These are phyloP conservation scores for Oxyteleia sp. DNA, from an alignment of 2,888 invertebrate genomes.

Conservation along the genomic window DNA sequence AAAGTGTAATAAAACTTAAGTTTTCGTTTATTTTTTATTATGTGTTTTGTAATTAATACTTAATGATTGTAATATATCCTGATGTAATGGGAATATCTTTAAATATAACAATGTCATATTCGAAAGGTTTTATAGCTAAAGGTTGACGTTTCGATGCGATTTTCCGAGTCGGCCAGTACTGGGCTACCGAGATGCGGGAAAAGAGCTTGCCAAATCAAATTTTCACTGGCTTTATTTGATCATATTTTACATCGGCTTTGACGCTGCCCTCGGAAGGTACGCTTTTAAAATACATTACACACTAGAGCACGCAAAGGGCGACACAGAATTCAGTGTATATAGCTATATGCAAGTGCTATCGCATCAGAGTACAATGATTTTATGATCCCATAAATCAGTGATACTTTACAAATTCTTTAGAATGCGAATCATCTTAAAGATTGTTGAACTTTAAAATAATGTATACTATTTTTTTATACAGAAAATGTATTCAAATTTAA, in stretches of 20 bases:
- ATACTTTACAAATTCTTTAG: conserved; percentile 22
- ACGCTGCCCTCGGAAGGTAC: no score
- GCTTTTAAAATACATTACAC: no score
- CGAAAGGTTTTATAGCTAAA: conserved; percentile 43
- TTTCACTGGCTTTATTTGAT: no score
- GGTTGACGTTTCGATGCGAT: conserved; percentile 67
- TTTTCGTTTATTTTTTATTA: no score
- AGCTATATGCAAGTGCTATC: conserved; percentile 42
- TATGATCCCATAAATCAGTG: conserved; percentile 49
- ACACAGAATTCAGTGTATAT: conserved; percentile 54
- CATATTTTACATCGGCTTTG: no score
- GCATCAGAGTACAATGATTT: conserved; percentile 48
- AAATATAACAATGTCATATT: conserved; percentile 21
- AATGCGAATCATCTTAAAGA: not conserved
- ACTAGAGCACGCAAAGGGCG: no score
- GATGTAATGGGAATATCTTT: not conserved
- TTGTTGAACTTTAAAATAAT: no score
- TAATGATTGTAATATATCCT: not conserved
- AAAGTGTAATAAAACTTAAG: no score
- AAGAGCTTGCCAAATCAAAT: conserved; percentile 85
- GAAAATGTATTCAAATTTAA: no score
- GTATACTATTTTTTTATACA: no score
- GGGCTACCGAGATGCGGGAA: conserved; percentile 77
- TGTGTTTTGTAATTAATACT: no score
- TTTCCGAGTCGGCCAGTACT: conserved; percentile 59